A percentile compares a stretch with the other conserved stretches of the same genome.
Evolutionary conservation across 1,140 invertebrate species (phyloP).

Genomic region (Streblospio benedicti): DNA sequence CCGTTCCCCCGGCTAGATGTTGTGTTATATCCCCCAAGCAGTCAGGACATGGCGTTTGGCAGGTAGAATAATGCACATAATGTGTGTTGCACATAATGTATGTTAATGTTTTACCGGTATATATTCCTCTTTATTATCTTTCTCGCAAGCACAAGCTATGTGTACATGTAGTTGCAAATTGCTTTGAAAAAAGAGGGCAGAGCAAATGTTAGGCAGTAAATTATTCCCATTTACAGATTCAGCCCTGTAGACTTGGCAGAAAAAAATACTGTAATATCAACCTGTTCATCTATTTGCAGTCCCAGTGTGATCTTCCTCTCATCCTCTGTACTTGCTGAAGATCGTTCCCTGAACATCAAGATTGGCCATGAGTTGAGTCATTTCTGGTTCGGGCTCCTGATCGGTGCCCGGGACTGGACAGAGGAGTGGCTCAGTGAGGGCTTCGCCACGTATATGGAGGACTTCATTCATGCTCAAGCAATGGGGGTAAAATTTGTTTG

Average conservation of each 20-base stretch:
- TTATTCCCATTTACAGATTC: too few species aligned
- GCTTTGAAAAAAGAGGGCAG: too few species aligned
- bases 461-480: conserved; percentile 41
- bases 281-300: conserved; percentile 23
- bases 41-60: conserved; percentile 42
- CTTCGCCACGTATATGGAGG: conserved; percentile 48
- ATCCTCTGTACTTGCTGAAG: conserved; percentile 39
- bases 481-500: too few species aligned
- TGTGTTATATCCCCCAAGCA: conserved; percentile 42
- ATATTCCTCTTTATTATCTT: too few species aligned
- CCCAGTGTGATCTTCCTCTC: conserved; percentile 48
- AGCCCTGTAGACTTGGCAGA: too few species aligned
- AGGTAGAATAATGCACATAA: neutral
- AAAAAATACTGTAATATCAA: too few species aligned
- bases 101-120: too few species aligned
- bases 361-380: conserved; percentile 48
- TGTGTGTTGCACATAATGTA: neutral
- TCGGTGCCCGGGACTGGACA: conserved; percentile 48
- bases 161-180: too few species aligned
- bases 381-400: conserved; percentile 48
- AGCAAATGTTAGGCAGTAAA: too few species aligned
- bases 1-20: conserved; percentile 47
- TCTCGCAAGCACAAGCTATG: too few species aligned
- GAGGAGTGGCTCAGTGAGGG: conserved; percentile 52
- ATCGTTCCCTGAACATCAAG: conserved; percentile 33